Evolutionary conservation across 2,797 vertebrate species (phyloP).

Genomic region (Poeciliopsis gracilis): DNA sequence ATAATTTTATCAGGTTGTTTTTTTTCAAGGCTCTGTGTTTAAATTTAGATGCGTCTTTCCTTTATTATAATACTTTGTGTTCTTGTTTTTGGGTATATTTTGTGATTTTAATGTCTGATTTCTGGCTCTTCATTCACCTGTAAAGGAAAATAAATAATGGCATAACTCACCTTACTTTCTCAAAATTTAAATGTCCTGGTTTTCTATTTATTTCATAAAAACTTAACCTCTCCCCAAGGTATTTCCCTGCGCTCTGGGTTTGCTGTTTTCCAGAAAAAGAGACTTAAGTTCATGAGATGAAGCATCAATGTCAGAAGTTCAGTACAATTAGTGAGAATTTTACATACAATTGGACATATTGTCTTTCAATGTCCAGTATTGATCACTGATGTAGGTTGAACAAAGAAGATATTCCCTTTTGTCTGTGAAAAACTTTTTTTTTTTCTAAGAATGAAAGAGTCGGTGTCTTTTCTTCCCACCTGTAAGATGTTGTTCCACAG

Average conservation of each 20-base stretch:
- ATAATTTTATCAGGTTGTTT: not conserved
- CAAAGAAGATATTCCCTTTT: not conserved
- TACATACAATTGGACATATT: conserved; percentile 1
- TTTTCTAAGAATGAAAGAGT: conserved; percentile 20
- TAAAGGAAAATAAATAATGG: not conserved
- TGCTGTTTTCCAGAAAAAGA: conserved; percentile 1
- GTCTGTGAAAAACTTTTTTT: conserved; percentile 2
- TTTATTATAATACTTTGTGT: not conserved
- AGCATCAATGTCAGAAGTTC: not conserved
- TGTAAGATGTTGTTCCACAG: conserved; percentile 26
- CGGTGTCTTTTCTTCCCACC: conserved; percentile 22
- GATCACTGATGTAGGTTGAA: conserved; percentile 17
- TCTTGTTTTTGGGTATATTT: not conserved
- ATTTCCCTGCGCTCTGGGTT: not conserved
- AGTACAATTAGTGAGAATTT: not conserved
- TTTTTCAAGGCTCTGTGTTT: not conserved
- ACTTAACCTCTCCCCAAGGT: not conserved
- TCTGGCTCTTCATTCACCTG: not conserved
- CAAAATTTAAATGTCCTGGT: not conserved
- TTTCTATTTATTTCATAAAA: not conserved
- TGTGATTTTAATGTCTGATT: not conserved
- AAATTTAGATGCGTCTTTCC: not conserved
- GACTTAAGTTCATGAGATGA: not conserved
- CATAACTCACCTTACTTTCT: not conserved
- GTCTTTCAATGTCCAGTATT: conserved; percentile 12